These are phyloP conservation scores for Physocephala rufipes DNA, from an alignment of 2,888 invertebrate species.

Conservation along the genomic window DNA sequence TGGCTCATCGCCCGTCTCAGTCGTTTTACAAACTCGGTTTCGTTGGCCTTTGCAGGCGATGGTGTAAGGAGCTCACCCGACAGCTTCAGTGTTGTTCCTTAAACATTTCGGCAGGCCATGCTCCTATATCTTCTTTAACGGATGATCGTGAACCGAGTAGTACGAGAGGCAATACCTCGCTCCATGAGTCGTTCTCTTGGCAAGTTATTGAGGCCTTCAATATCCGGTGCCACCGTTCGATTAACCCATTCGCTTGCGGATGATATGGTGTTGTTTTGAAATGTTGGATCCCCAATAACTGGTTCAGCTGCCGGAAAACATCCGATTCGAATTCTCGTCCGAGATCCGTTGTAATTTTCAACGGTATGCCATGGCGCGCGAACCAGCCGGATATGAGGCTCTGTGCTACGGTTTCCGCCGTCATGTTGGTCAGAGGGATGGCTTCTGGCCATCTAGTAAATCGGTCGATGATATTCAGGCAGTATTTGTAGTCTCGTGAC, in stretches of 20 bases:
- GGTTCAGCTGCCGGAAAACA: conserved; percentile 7
- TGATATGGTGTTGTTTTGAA: conserved; percentile 40
- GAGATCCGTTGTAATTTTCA: conserved; percentile 30
- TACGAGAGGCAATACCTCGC: conserved; percentile 28
- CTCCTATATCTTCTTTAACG: background rate
- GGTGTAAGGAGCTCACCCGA: background rate
- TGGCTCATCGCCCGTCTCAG: background rate
- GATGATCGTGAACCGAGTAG: conserved; percentile 12
- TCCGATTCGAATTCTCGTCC: conserved; percentile 34
- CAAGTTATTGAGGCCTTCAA: conserved; percentile 41
- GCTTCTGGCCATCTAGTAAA: conserved; percentile 37
- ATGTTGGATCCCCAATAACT: conserved; percentile 9
- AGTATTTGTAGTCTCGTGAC: no score
- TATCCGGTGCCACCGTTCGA: conserved; percentile 41
- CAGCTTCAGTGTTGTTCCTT: conserved; percentile 1
- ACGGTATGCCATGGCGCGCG: no score
- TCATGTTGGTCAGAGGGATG: conserved; percentile 36
- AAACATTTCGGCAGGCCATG: background rate
- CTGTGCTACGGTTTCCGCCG: conserved; percentile 30
- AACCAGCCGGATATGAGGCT: conserved; percentile 30
- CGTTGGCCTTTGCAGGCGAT: background rate
- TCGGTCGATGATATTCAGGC: conserved; percentile 34
- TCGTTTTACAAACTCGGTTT: background rate
- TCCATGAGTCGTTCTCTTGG: conserved; percentile 17
- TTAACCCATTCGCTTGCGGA: conserved; percentile 38